Evolutionary conservation across 2,888 invertebrate genomes (phyloP).

Genomic region (Coenonympha glycerion): DNA sequence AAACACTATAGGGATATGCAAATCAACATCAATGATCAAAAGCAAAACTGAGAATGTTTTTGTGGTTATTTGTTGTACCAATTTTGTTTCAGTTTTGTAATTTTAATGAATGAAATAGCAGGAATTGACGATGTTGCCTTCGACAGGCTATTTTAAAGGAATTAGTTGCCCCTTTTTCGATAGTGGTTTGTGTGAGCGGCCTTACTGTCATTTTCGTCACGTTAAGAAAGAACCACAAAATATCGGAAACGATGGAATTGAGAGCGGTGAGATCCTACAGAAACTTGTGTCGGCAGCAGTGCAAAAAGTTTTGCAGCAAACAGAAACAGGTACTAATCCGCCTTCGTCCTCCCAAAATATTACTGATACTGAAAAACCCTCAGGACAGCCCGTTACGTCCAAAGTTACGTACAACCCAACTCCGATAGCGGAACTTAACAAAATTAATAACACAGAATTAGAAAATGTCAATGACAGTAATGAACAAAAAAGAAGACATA

Average conservation of each 20-base stretch:
- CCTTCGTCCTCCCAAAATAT: conserved; percentile 33
- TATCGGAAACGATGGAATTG: conserved; percentile 54
- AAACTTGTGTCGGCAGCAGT: conserved; percentile 78
- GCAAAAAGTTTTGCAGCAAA: conserved; percentile 76
- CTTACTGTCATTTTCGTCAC: conserved; percentile 95
- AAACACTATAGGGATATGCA: too few species aligned
- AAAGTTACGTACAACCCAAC: conserved; percentile 79
- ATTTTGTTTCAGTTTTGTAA: too few species aligned
- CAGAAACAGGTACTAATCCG: conserved; percentile 48
- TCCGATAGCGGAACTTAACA: conserved; percentile 78
- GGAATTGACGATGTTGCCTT: conserved; percentile 84
- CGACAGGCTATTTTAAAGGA: conserved; percentile 91
- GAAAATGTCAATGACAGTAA: conserved; percentile 48
- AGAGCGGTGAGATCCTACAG: conserved; percentile 72
- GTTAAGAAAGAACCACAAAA: conserved; percentile 80
- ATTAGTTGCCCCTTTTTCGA: conserved; percentile 91
- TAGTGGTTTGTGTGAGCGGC: conserved; percentile 86
- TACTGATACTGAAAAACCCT: conserved; percentile 25
- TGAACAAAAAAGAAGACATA: conserved; percentile 63
- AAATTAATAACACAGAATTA: conserved; percentile 51
- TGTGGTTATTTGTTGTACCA: neutral
- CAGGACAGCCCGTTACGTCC: conserved; percentile 42
- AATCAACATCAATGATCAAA: too few species aligned
- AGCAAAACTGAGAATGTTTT: conserved; percentile 18
- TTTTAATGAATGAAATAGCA: conserved; percentile 23